phyloP scores from a whole-genome alignment of 2,888 invertebrate genomes.

The Dasypogon diadema region DNA sequence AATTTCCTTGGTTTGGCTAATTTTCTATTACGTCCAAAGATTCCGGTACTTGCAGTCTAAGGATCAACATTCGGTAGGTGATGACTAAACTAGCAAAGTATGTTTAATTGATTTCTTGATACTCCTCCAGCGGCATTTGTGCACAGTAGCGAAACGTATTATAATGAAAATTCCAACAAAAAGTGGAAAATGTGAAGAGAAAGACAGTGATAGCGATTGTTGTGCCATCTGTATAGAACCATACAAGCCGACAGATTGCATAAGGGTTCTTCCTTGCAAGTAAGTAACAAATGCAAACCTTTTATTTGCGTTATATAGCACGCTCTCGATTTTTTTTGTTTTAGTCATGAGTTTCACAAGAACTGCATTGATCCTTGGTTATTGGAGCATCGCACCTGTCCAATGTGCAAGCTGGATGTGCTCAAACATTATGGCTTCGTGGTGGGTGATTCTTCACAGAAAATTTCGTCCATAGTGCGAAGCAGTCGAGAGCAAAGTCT shows the following conservation, averaged over 20 bases:
- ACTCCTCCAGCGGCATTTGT: slow-evolving; percentile 82
- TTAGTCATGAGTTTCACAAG: slow-evolving; percentile 95
- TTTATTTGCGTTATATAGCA: too few species aligned
- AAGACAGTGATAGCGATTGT: slow-evolving; percentile 88
- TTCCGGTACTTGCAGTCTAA: slow-evolving; percentile 95
- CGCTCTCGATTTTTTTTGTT: slow-evolving; percentile 62
- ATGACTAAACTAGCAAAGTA: slow-evolving; percentile 5
- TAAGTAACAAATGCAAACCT: too few species aligned
- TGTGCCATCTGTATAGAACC: slow-evolving; percentile 96
- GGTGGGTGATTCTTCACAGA: slow-evolving; percentile 74
- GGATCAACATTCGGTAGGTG: slow-evolving; percentile 87
- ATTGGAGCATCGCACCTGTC: slow-evolving; percentile 93
- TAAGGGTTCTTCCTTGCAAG: slow-evolving; percentile 93
- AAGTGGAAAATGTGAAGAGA: slow-evolving; percentile 87
- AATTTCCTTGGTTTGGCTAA: slow-evolving; percentile 93
- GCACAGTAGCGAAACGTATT: slow-evolving; percentile 94
- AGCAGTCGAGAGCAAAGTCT: slow-evolving; percentile 54
- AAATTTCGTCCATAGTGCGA: slow-evolving; percentile 55
- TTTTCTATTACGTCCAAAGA: slow-evolving; percentile 95
- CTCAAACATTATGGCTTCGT: slow-evolving; percentile 89
- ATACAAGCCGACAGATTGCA: slow-evolving; percentile 87
- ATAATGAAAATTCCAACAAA: slow-evolving; percentile 93
- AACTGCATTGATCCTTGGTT: slow-evolving; percentile 97
- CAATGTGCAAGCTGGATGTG: slow-evolving; percentile 98
- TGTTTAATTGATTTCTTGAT: background rate